Base-by-base conservation (phyloP, 2,797 vertebrate genomes). In the Spizella passerina region DNA sequence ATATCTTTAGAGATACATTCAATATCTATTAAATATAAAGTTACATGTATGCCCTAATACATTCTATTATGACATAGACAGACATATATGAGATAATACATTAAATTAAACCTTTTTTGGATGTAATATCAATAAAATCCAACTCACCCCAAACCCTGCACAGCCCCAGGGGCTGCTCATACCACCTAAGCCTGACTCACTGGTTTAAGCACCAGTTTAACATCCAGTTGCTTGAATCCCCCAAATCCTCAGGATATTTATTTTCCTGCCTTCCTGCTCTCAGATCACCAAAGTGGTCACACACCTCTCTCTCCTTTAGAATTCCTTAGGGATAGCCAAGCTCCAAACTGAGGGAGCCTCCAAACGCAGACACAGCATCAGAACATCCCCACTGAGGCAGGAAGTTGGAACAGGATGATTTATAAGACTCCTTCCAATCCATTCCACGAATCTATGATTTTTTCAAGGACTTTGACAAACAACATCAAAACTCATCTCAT, bases 351-450 rank as follows among this genome's bases (percentile, higher is more conserved):
- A 55, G 11, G 27, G 39, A 47, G 19, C 4, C 57, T 46, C 32
- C 57, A 71, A 82, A 39, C 23, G 14, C 1, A 1, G 14, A 30
- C 0, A 0, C 1, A 0, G 0, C 3, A n/a, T 52, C 27, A 27
- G 38, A 44, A 60, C 38, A 60, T 17, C 18, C 13, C 32, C 63
- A 38, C 46, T 38, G 82, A 60, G 32, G 63, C 47, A 30, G 16
- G 17, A 9, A 9, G 16, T 14, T 69, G 32, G 20, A 60, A 14
- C 9, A 4, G 16, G 29, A 41, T 39, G 11, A 30, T 53, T 69
- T 53, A n/a, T 24, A 46, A 60, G 10, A 23, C 9, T 29, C 16
- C n/a, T 68, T 60, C 29, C 32, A n/a, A 32, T 6, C 27, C 39
- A 60, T 46, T 46, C 29, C 29, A 60, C 0, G 1, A 61, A 30